Evolutionary conservation across 2,888 invertebrate genomes (phyloP).

Genomic region (Apantesis nais): DNA sequence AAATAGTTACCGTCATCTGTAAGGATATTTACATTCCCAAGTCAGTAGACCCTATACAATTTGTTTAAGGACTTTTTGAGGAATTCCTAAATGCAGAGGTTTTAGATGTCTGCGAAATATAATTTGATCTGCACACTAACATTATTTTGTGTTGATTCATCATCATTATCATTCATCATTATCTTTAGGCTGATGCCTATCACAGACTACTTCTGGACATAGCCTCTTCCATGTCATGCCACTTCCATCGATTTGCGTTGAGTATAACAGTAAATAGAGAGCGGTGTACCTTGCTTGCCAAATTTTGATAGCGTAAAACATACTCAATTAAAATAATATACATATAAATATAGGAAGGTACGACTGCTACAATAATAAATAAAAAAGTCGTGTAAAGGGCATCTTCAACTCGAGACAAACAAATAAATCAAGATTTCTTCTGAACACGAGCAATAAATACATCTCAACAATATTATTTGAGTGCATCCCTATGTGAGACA

Average conservation of each 20-base stretch:
- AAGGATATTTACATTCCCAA: no score
- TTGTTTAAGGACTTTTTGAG: no score
- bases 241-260: no score
- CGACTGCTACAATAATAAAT: background rate
- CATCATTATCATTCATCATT: no score
- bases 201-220: no score
- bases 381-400: background rate
- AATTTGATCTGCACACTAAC: background rate
- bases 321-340: background rate
- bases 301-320: background rate
- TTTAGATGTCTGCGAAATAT: background rate
- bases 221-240: no score
- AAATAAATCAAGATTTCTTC: background rate
- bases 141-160: no score
- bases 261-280: background rate
- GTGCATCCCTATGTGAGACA: slow-evolving; percentile 33
- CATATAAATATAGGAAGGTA: background rate
- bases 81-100: background rate
- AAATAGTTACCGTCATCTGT: background rate
- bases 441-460: slow-evolving; percentile 11
- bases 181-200: no score
- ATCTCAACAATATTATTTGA: slow-evolving; percentile 23
- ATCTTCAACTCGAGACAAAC: slow-evolving; percentile 2
- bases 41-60: no score
- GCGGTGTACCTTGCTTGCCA: background rate